These are phyloP conservation scores for Galeopterus variegatus DNA, from an alignment of 2,113 vertebrate species.

Conservation along the genomic window DNA sequence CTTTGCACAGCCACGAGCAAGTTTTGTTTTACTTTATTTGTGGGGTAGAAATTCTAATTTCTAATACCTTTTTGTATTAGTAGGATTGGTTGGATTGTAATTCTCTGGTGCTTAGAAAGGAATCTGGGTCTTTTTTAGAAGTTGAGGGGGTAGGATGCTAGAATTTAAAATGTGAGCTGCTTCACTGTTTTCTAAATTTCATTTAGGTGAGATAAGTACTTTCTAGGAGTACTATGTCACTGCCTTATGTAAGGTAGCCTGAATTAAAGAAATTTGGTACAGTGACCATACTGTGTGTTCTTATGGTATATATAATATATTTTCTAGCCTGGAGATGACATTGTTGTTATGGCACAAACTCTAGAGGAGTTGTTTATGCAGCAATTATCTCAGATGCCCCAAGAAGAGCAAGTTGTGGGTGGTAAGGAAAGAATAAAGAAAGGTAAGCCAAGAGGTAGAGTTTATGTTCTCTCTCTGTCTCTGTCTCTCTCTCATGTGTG, in stretches of 20 bases:
- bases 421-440: slow-evolving; percentile 89
- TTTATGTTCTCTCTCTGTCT: background rate
- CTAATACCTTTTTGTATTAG: background rate
- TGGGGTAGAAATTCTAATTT: background rate
- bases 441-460: slow-evolving; percentile 79
- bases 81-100: background rate
- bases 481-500: background rate
- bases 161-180: slow-evolving; percentile 42
- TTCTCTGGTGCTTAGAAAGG: background rate
- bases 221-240: background rate
- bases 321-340: slow-evolving; percentile 94
- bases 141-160: slow-evolving; percentile 5
- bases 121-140: slow-evolving; percentile 37
- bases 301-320: slow-evolving; percentile 34
- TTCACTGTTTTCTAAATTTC: slow-evolving; percentile 41
- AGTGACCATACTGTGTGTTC: background rate
- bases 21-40: slow-evolving; percentile 11
- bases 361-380: slow-evolving; percentile 95
- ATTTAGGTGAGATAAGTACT: background rate
- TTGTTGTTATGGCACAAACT: slow-evolving; percentile 96
- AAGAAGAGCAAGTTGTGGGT: slow-evolving; percentile 90
- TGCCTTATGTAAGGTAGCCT: background rate
- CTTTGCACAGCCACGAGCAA: background rate
- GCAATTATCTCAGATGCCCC: slow-evolving; percentile 94
- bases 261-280: background rate